Base-by-base conservation (phyloP, 2,888 invertebrate genomes). In the Strigamia maritima region DNA sequence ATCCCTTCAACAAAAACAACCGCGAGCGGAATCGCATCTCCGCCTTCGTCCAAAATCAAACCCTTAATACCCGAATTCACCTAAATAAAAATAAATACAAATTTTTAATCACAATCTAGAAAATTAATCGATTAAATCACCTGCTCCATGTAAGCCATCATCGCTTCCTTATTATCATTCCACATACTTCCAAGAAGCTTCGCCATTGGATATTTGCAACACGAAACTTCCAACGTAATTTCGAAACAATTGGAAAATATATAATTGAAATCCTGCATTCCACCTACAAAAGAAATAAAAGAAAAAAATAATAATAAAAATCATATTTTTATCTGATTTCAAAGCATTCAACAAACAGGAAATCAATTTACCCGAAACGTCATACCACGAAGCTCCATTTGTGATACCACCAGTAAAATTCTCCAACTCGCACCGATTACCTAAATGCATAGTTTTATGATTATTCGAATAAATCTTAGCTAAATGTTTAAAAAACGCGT, bases 311-410 rank as follows among this genome's bases (percentile, higher is more conserved):
- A 70, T 40, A 70, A 82, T 74, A 74, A 16, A 22, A 19, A 2
- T 74, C 10, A 16, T 1, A 77, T 12, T 44, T 12, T 16, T 44
- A 44, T 38, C 16, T 14, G 38, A 44, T 35, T 24, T 0, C 75
- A n/a, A 28, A 7, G 8, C 35, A 16, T n/a, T n/a, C 8, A 77
- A 77, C 14, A 19, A 60, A 24, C 60, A 60, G 60, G 38, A 75
- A 16, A 60, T 60, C 60, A 22, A 24, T 24, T 94, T 94, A 84
- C 96, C 94, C 90, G 87, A 81, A 82, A 87, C 85, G 81, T 92
- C 92, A 86, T 95, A 97, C 97, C 97, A 97, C 82, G 89, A 88
- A 4, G 97, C 97, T 12, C 97, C 97, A 84, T 97, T 98, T 3
- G 94, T 95, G 82, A 96, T 90, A 35, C 97, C 97, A 40, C 90